Evolutionary conservation across 2,797 vertebrate species (phyloP).

Genomic region (Mycteria americana): DNA sequence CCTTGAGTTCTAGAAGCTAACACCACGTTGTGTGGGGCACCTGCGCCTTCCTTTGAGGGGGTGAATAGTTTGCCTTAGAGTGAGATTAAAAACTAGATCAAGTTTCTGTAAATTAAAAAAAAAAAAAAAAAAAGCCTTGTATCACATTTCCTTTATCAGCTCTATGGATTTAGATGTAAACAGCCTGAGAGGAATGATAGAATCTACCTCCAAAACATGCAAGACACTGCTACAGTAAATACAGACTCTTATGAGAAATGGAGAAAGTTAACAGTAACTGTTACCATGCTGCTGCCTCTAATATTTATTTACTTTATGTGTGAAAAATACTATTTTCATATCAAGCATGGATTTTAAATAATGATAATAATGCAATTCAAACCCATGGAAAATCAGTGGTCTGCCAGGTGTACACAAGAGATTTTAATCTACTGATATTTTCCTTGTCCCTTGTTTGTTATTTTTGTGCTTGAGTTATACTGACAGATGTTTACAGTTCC

Average conservation of each 20-base stretch:
- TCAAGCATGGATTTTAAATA: neutral
- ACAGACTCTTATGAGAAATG: neutral
- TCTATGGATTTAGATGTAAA: neutral
- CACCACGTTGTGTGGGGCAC: fast-evolving
- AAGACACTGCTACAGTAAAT: neutral
- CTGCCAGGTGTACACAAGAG: neutral
- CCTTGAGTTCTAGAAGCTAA: neutral
- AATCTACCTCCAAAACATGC: neutral
- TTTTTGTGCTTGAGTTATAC: neutral
- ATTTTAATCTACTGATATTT: neutral
- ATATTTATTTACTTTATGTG: neutral
- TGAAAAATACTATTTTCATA: neutral
- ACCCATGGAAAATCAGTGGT: neutral
- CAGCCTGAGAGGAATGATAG: neutral
- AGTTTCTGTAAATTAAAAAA: neutral
- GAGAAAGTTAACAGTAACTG: neutral
- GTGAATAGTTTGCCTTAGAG: neutral
- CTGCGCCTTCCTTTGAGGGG: neutral
- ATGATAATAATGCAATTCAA: neutral
- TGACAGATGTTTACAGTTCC: neutral
- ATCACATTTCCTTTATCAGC: neutral
- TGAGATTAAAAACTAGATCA: neutral
- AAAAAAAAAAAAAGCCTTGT: neutral
- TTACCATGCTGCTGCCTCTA: neutral
- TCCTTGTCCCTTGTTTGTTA: neutral